A percentile compares a stretch with the other conserved stretches of the same genome.
These are phyloP conservation scores for Epinephelus lanceolatus DNA, from an alignment of 2,113 vertebrate genomes.

Conservation along the genomic window DNA sequence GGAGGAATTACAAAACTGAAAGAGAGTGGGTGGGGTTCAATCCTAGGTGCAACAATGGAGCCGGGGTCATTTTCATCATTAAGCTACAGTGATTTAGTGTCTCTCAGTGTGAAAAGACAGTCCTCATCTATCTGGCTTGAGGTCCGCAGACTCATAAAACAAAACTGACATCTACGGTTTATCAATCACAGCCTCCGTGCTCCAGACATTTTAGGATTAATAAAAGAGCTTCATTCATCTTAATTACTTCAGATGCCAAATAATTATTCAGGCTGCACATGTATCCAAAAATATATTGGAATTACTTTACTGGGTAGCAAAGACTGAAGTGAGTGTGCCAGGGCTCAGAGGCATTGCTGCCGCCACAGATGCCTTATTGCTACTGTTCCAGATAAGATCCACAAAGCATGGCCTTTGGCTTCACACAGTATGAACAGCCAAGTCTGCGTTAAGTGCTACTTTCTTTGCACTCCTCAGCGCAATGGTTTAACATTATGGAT, in stretches of 20 bases:
- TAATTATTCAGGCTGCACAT: slow-evolving; percentile 51
- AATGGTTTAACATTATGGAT: slow-evolving; percentile 14
- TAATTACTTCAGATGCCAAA: slow-evolving; percentile 68
- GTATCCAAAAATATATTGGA: slow-evolving; percentile 27
- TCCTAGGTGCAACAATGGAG: slow-evolving; percentile 48
- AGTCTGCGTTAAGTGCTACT: slow-evolving; percentile 58
- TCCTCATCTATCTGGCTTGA: slow-evolving; percentile 70
- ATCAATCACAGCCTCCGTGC: slow-evolving; percentile 65
- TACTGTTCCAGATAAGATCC: slow-evolving; percentile 57
- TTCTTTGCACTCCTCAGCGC: slow-evolving; percentile 30
- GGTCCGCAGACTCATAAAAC: slow-evolving; percentile 69
- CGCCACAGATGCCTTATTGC: slow-evolving; percentile 62
- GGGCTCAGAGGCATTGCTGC: slow-evolving; percentile 56
- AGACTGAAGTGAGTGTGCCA: slow-evolving; percentile 21
- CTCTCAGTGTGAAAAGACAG: slow-evolving; percentile 64
- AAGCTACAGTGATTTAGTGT: slow-evolving; percentile 74
- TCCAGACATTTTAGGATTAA: slow-evolving; percentile 59
- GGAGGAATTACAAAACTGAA: slow-evolving; percentile 13
- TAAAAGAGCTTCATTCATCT: slow-evolving; percentile 62
- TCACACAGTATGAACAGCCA: slow-evolving; percentile 45
- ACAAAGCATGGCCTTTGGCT: slow-evolving; percentile 64
- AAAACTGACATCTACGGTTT: slow-evolving; percentile 64
- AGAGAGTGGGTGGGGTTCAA: slow-evolving; percentile 45
- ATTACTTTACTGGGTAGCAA: slow-evolving; percentile 35
- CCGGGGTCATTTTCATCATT: slow-evolving; percentile 70